Base-by-base conservation (phyloP, 2,797 vertebrate genomes). In the Argya squamiceps region DNA sequence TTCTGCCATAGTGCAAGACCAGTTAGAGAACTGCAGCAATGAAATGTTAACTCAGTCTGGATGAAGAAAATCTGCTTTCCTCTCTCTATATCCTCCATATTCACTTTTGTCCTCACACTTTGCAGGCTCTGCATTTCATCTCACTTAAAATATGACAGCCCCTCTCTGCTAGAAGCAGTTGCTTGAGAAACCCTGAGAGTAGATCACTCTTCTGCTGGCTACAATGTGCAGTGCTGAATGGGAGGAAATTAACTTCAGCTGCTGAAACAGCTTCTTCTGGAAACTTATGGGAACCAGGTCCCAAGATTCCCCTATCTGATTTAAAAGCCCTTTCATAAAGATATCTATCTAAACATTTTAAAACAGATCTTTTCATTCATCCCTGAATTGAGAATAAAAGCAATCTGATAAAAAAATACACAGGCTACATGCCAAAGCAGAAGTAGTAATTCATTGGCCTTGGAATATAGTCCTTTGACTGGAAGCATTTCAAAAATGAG, bases 301-400 rank as follows among this genome's bases (percentile, higher is more conserved):
- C 44, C 60, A 9, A 49, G 87, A 83, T 71, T 53, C n/a, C 27
- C 7, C 12, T 69, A 52, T 69, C 65, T 58, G 74, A 85, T 74
- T 71, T 75, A 76, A 82, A 65, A 81, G 74, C 20, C 50, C 30
- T 85, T 92, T 78, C 4, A 24, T 44, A 76, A 81, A 91, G 83
- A 82, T 74, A 93, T 39, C 49, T 82, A 58, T 92, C 69, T 79
- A 77, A 84, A 69, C 23, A 65, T 64, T 93, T 91, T 88, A 19
- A 81, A 95, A 79, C n/a, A 79, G 60, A 89, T 87, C 82, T 89
- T 88, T 92, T 89, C 46, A 87, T 95, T 97, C 84, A 94, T 81
- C 41, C 37, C 68, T 78, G 64, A 92, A 84, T 69, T 60, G 76
- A 90, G 84, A 88, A 96, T 87, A 95, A 95, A 94, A 93, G 71